Evolutionary conservation across 2,797 vertebrate species (phyloP), one percentile per base, ranked within the genome.

Genomic region (Okamejei kenojei): DNA sequence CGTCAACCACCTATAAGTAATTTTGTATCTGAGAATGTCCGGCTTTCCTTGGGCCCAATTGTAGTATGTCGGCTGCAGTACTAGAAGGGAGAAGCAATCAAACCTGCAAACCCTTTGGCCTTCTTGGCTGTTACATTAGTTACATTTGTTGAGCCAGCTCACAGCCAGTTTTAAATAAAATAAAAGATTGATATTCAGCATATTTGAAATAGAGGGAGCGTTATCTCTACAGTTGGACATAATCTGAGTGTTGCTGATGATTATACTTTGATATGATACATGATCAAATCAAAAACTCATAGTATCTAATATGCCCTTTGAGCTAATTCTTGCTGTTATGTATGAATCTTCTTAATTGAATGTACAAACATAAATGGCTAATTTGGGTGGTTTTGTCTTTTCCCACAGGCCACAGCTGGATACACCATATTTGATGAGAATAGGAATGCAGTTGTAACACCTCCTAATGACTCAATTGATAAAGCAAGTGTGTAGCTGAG

Each of bases 311-410:
- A 13, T 74, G 23, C 45, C 71, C 26, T 23, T 54, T 45, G 23
- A 54, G 35, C 38, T 92, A 23, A 92, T n/a, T 54, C 73, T 13
- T 23, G 15, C 71, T 76, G 38, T 92, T 76, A 26, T 71, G 2
- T 76, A 3, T 45, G 45, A n/a, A 54, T 38, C 63, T 65, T 32
- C 86, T 90, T 90, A 90, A 90, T 71, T 92, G 38, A 92, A 45
- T 74, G 35, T 45, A 54, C 73, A 54, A 76, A 76, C 35, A 74
- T 76, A 17, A 92, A 74, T 58, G 71, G 90, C 23, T 76, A 54
- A 92, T 92, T 58, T 76, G 38, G 71, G 76, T 74, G 1, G 15
- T 76, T 92, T 76, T 92, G 35, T 13, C 21, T 54, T 76, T 92
- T 38, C 71, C n/a, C n/a, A n/a, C n/a, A n/a, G n/a, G n/a, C n/a